Conservation (phyloP, 2,797 vertebrate species). For the Threskiornis aethiopicus region DNA sequence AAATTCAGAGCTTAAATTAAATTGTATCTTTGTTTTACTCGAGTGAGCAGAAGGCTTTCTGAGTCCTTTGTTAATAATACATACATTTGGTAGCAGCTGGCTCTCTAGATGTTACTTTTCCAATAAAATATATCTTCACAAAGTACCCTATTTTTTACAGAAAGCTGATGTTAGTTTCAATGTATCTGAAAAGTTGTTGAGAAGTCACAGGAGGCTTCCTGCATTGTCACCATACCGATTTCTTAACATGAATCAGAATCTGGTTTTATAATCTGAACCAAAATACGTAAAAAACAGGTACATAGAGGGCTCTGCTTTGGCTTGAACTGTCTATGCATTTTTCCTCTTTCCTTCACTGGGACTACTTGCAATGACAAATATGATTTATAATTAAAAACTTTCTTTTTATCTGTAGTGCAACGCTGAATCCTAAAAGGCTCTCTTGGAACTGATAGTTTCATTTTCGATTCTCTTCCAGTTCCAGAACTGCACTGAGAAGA, state of each 20-base stretch:
- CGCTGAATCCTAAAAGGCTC: background rate
- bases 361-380: background rate
- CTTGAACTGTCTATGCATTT: background rate
- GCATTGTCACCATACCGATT: background rate
- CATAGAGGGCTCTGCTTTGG: background rate
- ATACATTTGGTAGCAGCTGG: conserved; percentile 40
- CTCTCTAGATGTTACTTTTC: conserved; percentile 22
- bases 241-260: background rate
- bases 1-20: conserved; percentile 38
- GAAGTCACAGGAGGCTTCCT: background rate
- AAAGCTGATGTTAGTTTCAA: background rate
- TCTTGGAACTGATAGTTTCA: background rate
- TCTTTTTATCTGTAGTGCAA: background rate
- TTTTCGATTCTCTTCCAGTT: background rate
- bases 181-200: background rate
- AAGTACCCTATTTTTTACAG: background rate
- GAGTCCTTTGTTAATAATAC: conserved; percentile 44
- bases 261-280: background rate
- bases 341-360: background rate
- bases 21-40: conserved; percentile 48
- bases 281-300: background rate
- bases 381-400: conserved; percentile 39
- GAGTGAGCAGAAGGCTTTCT: conserved; percentile 16
- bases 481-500: background rate
- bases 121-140: background rate